Conservation (phyloP, 2,797 vertebrate genomes). For the Cichlasoma orientale region DNA sequence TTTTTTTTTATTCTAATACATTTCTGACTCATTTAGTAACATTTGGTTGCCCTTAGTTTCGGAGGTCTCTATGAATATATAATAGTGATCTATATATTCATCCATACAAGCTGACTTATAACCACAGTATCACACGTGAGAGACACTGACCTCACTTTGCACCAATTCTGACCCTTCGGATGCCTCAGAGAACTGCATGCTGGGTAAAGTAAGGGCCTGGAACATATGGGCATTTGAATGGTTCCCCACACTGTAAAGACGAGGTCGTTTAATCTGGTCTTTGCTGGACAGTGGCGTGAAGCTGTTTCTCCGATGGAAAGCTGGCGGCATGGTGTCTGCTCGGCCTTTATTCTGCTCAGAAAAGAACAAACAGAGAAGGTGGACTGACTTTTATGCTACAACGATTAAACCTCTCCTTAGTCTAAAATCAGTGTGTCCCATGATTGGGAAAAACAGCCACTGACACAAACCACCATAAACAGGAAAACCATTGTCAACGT, state of each 20-base stretch:
- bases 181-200: constrained; percentile 75
- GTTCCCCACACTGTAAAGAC: constrained; percentile 90
- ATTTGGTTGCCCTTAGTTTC: not conserved
- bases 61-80: not conserved
- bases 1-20: not conserved
- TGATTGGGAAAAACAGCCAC: not conserved
- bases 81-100: not conserved
- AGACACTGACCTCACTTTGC: constrained; percentile 79
- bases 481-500: constrained; percentile 9
- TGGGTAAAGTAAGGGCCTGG: constrained; percentile 75
- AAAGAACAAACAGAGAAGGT: constrained; percentile 21
- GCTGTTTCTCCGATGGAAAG: constrained; percentile 89
- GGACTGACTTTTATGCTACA: not conserved
- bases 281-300: constrained; percentile 91
- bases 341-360: constrained; percentile 74
- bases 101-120: not conserved
- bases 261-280: constrained; percentile 86
- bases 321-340: constrained; percentile 68
- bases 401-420: not conserved
- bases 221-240: constrained; percentile 68
- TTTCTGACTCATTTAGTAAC: not conserved
- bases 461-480: constrained; percentile 30
- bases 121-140: not conserved
- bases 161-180: constrained; percentile 78
- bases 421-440: not conserved